Base-by-base conservation (phyloP, 2,113 vertebrate species). In the Lethenteron camtschaticum region DNA sequence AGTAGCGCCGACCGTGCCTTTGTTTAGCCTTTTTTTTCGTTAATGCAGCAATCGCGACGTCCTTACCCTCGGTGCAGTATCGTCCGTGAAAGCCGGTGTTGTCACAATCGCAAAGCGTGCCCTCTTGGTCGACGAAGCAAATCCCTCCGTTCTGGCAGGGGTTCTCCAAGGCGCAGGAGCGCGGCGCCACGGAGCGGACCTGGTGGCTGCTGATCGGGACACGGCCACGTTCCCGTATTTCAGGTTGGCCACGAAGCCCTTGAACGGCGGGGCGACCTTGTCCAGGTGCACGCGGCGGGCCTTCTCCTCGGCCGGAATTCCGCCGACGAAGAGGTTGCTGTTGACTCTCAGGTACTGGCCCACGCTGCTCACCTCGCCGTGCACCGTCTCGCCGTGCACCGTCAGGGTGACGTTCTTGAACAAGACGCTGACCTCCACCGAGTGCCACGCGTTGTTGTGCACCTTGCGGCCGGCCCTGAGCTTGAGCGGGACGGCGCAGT, bases 261-360 rank as follows among this genome's bases (percentile, higher is more conserved):
- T 24, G 63, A 66, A 24, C 8, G 63, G 63, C n/a, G 24, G 63
- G 9, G 10, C 63, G 63, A n/a, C n/a, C 63, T 66, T n/a, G 9
- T 24, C n/a, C 63, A 24, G 24, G 8, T n/a, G 24, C 8, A 66
- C 1, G n/a, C n/a, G 10, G 63, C 63, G 63, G n/a, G 63, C 63
- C n/a, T 24, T n/a, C 63, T 66, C 63, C 63, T 66, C 63, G 63
- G 63, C n/a, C 8, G 63, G 63, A 24, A 66, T 66, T 8, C 63
- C 63, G n/a, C 63, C 63, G n/a, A 66, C 63, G 63, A 66, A 66
- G 8, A 66, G n/a, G 63, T 66, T 24, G 63, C 63, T 66, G n/a
- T n/a, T 16, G n/a, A 24, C 24, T 41, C 41, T 41, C n/a, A 66
- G 63, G n/a, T 66, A n/a, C 10, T 63, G 59, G 59, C 63, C 63